Base-by-base conservation (phyloP, 2,888 invertebrate genomes). In the Napeogenes inachia region DNA sequence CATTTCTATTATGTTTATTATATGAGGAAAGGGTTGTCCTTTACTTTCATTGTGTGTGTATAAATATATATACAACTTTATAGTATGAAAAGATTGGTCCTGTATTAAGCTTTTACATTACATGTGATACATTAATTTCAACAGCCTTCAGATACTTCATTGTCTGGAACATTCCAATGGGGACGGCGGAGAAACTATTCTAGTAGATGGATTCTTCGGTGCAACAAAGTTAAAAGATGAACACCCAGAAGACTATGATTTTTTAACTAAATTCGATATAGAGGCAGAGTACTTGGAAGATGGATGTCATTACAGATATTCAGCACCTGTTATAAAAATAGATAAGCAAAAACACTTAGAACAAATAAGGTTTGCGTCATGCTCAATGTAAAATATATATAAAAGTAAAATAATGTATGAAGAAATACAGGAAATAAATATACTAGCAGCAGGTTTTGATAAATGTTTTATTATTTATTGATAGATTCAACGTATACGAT, bases 131-230 rank as follows among this genome's bases (percentile, higher is more conserved):
- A 2, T 42, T 10, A 2, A 21, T 35, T 35, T 35, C 35, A 35
- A 32, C 71, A 91, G 91, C 0, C 76, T 91, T 4, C 91, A 91
- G 76, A 77, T 91, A 21, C 76, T 91, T 0, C 91, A 91, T 62
- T 87, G 89, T 61, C 56, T 91, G 2, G 82, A 88, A 59, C 89
- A 90, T 60, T 71, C 72, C 4, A 91, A 92, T 10, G 93, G 93
- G 0, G 81, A 77, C 0, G 96, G 96, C 0, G 96, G 96, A 0
- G 93, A 95, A 68, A 95, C 93, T 0, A 84, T 95, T 54, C 85
- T 96, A 3, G 93, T 94, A 0, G 96, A 96, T 75, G 96, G 96
- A 0, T 94, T 95, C 75, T 88, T 92, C 61, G 93, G 93, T 4
- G 94, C 94, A 0, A 77, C 87, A 8, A 83, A 91, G 58, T 79